Base-by-base conservation (phyloP, 2,797 vertebrate genomes). In the Cetoscarus ocellatus region DNA sequence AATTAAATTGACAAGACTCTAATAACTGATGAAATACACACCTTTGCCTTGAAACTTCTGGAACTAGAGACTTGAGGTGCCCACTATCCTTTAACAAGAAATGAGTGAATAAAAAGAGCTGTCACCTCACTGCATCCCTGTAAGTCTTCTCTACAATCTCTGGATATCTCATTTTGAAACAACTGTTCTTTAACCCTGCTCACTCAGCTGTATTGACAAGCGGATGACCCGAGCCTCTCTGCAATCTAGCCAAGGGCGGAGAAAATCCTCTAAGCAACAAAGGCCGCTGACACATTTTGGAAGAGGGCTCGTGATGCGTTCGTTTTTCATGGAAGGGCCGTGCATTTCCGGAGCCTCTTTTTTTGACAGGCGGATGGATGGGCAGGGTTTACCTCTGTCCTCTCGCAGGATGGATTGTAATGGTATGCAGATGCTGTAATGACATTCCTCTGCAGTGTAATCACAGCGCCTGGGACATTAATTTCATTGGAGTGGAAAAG, bases 391-490 rank as follows among this genome's bases (percentile, higher is more conserved):
- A 85, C 76, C 80, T 74, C 79, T 72, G 84, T 85, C 83, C 72
- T 75, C 79, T 80, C 73, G 34, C 65, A 79, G 73, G 89, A 91
- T 63, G 57, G 79, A 88, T 79, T 63, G 75, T 84, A 75, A 87
- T 69, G 34, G 38, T 78, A 88, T 85, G 86, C 86, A 89, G 83
- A 88, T 86, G 86, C 84, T 77, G 75, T 84, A 85, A 86, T 82
- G 85, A 89, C 86, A 81, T 83, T 83, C 67, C 73, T 82, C 72
- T 39, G 70, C 68, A 53, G 80, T 84, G 80, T 82, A 87, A 86
- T 90, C 85, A 80, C 79, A 73, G 64, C 1, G 59, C 59, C 65
- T 42, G 70, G 70, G 64, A 59, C 77, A 87, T 84, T 84, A 70
- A 85, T 90, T 88, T 82, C 61, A 84, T 77, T 74, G 40, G 38